Conservation (phyloP, 2,113 vertebrate genomes). For the Tyrannus savana region DNA sequence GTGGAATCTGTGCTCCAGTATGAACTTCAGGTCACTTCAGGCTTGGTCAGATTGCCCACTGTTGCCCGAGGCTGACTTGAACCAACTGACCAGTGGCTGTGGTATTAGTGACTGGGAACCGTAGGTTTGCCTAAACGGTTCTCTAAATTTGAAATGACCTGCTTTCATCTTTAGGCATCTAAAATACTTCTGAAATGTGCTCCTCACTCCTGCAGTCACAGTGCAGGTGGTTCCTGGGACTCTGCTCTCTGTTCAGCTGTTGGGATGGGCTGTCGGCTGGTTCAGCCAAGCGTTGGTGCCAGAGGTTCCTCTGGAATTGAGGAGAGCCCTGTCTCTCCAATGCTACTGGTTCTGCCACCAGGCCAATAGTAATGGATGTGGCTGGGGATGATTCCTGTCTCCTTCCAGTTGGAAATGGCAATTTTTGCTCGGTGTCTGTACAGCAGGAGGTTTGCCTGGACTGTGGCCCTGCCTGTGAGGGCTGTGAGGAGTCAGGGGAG, state of each 20-base stretch:
- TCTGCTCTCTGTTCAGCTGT: neutral
- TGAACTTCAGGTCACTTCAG: neutral
- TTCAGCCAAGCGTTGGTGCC: fast-evolving
- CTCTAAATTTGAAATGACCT: neutral
- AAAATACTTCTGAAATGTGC: neutral
- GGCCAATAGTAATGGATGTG: neutral
- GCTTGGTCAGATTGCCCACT: neutral
- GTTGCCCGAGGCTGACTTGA: neutral
- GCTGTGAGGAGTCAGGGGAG: neutral
- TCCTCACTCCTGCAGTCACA: neutral
- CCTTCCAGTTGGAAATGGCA: neutral
- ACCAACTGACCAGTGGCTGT: neutral
- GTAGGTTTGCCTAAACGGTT: neutral
- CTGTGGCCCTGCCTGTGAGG: neutral
- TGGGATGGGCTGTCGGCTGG: neutral
- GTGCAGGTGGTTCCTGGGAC: too few relatives aligned
- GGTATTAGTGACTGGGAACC: neutral
- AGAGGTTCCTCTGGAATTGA: neutral
- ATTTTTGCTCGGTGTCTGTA: neutral
- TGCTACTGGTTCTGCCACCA: neutral
- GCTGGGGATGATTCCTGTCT: neutral
- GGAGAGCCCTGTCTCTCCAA: neutral
- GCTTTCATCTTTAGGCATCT: neutral
- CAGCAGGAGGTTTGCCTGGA: neutral
- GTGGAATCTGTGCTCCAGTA: neutral